Percentiles rank a stretch among this genome's conserved stretches.
Evolutionary conservation across 2,113 vertebrate genomes (phyloP).

Genomic region (Dipodomys merriami): DNA sequence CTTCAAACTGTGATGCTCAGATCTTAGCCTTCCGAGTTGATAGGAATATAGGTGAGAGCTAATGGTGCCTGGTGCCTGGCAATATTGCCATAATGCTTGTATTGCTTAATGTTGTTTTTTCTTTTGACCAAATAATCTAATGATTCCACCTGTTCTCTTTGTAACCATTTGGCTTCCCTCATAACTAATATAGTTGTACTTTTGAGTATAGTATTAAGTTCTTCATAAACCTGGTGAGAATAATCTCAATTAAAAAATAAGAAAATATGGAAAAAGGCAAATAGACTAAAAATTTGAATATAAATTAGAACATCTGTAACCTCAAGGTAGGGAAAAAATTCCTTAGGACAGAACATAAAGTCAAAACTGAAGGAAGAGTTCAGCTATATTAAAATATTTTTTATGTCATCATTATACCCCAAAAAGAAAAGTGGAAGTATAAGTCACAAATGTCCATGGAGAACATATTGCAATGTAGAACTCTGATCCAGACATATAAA

Average conservation of each 20-base stretch:
- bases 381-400: slow-evolving; percentile 44
- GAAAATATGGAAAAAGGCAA: slow-evolving; percentile 5
- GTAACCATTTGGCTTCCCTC: neutral
- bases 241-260: slow-evolving; percentile 13
- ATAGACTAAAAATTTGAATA: slow-evolving; percentile 2
- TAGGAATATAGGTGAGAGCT: too few relatives aligned
- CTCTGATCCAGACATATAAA: neutral
- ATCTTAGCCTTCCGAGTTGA: too few relatives aligned
- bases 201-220: neutral
- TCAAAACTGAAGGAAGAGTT: neutral
- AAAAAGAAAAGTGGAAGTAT: slow-evolving; percentile 29
- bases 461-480: slow-evolving; percentile 6
- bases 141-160: neutral
- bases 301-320: neutral
- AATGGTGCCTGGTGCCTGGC: too few relatives aligned
- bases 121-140: neutral
- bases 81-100: too few relatives aligned
- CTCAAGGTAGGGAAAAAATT: neutral
- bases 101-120: neutral
- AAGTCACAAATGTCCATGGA: neutral
- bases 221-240: slow-evolving; percentile 37
- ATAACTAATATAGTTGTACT: neutral
- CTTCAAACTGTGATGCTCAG: too few relatives aligned
- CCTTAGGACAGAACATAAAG: neutral
- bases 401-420: slow-evolving; percentile 4